Conservation (phyloP, 1,140 invertebrate genomes). For the Hetaerina americana region DNA sequence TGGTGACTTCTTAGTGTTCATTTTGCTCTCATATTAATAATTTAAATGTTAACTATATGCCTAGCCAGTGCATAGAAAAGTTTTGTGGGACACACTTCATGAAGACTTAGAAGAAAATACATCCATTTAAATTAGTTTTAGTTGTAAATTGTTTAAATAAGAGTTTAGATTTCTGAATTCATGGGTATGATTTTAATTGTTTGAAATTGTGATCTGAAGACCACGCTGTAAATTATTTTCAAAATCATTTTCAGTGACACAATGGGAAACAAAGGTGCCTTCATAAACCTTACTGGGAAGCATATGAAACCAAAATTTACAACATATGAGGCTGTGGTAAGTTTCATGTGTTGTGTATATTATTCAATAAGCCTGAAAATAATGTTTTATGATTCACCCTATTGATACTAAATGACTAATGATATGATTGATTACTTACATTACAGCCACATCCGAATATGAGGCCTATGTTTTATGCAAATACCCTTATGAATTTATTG, state of each 20-base stretch:
- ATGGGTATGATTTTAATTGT: no score
- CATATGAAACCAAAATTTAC: constrained; percentile 82
- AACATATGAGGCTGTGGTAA: constrained; percentile 86
- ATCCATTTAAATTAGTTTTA: no score
- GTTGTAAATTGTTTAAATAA: no score
- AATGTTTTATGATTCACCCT: constrained; percentile 3
- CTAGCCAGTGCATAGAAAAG: no score
- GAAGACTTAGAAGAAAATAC: no score
- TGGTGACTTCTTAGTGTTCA: no score
- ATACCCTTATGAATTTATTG: constrained; percentile 51
- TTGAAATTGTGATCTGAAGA: no score
- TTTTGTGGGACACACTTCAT: no score
- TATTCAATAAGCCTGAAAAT: constrained; percentile 8
- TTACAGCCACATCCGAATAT: constrained; percentile 92
- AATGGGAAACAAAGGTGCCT: constrained; percentile 96
- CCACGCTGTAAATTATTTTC: no score
- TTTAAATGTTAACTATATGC: no score
- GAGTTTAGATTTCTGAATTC: no score
- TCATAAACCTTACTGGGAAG: constrained; percentile 87
- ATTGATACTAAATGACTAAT: constrained; percentile 8
- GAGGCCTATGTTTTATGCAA: constrained; percentile 91
- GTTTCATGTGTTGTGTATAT: constrained; percentile 25
- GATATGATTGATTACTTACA: constrained; percentile 22
- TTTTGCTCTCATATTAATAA: no score
- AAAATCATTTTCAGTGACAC: constrained; percentile 61